These are phyloP conservation scores for Oligia strigilis DNA, from an alignment of 2,888 invertebrate species.

Conservation along the genomic window DNA sequence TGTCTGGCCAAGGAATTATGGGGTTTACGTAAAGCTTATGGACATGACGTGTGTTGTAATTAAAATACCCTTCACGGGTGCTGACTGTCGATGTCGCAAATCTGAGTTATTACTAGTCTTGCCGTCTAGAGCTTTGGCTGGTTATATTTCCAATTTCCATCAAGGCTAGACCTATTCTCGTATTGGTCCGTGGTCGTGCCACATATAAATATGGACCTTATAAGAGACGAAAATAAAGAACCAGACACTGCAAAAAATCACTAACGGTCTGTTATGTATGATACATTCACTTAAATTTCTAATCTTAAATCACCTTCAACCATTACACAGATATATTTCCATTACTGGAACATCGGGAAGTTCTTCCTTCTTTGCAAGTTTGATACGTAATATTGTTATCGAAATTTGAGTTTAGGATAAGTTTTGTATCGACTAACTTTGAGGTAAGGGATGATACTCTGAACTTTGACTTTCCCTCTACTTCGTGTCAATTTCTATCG, in stretches of 20 bases:
- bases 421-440: slow-evolving; percentile 38
- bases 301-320: slow-evolving; percentile 9
- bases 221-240: background rate
- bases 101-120: background rate
- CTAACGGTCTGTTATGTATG: background rate
- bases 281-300: background rate
- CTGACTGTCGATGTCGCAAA: background rate
- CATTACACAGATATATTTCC: slow-evolving; percentile 9
- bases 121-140: background rate
- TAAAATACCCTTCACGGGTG: slow-evolving; percentile 24
- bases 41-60: slow-evolving; percentile 10
- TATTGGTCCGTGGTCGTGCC: background rate
- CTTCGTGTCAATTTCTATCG: slow-evolving; percentile 24
- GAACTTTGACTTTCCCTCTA: slow-evolving; percentile 34
- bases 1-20: slow-evolving; percentile 31
- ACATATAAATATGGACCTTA: background rate
- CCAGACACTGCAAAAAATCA: background rate
- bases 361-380: slow-evolving; percentile 35
- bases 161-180: background rate
- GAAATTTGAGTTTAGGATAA: slow-evolving; percentile 34
- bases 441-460: slow-evolving; percentile 33
- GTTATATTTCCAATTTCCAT: background rate
- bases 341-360: slow-evolving; percentile 9
- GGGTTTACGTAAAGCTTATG: slow-evolving; percentile 7
- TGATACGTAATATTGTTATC: slow-evolving; percentile 33